These are phyloP conservation scores for Ichneumoninae sp. DNA, from an alignment of 2,888 invertebrate species.

Conservation along the genomic window DNA sequence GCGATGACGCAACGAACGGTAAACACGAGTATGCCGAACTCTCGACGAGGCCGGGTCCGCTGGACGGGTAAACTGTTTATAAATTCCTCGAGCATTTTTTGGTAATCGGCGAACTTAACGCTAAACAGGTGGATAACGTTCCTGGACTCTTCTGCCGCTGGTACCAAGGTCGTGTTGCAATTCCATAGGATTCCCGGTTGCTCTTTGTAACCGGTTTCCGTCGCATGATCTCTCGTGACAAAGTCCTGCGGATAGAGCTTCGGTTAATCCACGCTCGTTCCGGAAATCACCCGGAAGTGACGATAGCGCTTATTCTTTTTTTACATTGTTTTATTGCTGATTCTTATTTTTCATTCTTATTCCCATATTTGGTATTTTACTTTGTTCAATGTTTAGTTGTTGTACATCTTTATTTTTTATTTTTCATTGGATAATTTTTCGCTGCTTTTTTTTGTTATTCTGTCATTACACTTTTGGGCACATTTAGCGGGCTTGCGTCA, in stretches of 20 bases:
- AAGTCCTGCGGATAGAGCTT: neutral
- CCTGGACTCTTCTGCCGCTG: too few species aligned
- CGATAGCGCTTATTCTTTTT: neutral
- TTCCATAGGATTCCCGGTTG: neutral
- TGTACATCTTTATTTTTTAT: too few species aligned
- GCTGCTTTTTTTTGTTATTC: too few species aligned
- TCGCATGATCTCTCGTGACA: slow-evolving; percentile 23
- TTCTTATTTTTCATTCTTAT: neutral
- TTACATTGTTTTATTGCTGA: neutral
- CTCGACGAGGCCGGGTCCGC: slow-evolving; percentile 32
- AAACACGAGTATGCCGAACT: slow-evolving; percentile 47
- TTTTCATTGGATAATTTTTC: too few species aligned
- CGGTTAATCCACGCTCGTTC: neutral
- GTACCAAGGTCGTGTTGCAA: slow-evolving; percentile 52
- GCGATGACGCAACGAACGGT: slow-evolving; percentile 53
- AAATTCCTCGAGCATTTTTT: slow-evolving; percentile 3
- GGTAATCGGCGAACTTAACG: too few species aligned
- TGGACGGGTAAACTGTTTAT: neutral
- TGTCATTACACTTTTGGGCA: too few species aligned
- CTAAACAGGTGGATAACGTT: too few species aligned
- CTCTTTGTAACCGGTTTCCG: slow-evolving; percentile 18
- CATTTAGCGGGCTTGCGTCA: too few species aligned
- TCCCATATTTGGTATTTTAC: neutral
- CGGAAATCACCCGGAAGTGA: slow-evolving; percentile 28
- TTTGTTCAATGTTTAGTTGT: neutral